Conservation (phyloP, 1,140 invertebrate species). For the Lasioglossum baleicum region DNA sequence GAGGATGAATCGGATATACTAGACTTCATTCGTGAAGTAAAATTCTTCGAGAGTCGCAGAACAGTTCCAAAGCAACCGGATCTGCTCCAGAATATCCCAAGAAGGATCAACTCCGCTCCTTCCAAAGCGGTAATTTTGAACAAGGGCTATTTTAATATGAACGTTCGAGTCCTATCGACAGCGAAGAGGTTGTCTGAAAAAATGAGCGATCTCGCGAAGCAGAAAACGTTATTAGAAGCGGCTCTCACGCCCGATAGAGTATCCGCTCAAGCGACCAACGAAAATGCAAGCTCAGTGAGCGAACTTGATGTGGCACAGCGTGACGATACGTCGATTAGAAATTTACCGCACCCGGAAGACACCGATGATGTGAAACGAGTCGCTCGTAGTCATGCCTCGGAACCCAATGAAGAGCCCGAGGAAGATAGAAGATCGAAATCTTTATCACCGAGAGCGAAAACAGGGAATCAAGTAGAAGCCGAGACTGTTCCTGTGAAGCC, state of each 20-base stretch:
- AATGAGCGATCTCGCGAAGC: slow-evolving; percentile 27
- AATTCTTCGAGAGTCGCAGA: neutral
- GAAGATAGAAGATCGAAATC: neutral
- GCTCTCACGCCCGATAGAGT: slow-evolving; percentile 48
- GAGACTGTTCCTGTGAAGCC: neutral
- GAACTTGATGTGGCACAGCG: neutral
- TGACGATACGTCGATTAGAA: neutral
- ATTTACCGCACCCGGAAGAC: slow-evolving; percentile 12
- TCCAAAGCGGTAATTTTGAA: neutral
- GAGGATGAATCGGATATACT: no score
- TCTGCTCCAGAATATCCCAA: no score
- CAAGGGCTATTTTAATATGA: neutral
- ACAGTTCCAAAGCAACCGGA: neutral
- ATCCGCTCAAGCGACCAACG: slow-evolving; percentile 46
- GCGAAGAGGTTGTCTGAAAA: slow-evolving; percentile 32
- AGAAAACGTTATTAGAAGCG: slow-evolving; percentile 48
- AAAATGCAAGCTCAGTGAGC: slow-evolving; percentile 38
- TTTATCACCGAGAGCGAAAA: neutral
- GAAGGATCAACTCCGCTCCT: neutral
- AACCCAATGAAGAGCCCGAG: neutral
- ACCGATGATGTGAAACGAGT: neutral
- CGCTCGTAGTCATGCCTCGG: neutral
- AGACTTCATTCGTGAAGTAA: neutral
- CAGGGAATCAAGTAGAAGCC: neutral
- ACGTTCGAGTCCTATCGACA: neutral